Base-by-base conservation (phyloP, 2,888 invertebrate genomes). In the Phorcus lineatus region DNA sequence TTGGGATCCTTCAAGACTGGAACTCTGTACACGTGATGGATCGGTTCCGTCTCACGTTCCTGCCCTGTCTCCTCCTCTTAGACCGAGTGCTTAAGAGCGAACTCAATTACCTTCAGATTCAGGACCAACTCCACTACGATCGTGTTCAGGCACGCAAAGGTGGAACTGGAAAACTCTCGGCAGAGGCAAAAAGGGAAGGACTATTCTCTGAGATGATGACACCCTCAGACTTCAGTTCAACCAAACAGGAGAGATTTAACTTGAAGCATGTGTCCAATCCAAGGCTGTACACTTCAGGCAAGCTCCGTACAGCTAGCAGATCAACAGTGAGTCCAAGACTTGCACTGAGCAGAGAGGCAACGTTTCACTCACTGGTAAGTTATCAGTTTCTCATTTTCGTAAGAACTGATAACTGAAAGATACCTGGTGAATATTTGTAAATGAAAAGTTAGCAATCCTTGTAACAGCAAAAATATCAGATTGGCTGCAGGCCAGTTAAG, bases 71-170 rank as follows among this genome's bases (percentile, higher is more conserved):
- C 17, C 84, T 88, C n/a, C 80, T 88, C 16, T 79, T 92, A 19
- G 91, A 91, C 76, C 86, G 88, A 70, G 90, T 89, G 13, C 62
- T 86, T 9, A 86, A 87, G 36, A 91, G 90, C 82, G 91, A 91
- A 78, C 40, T 89, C n/a, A 89, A 87, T 28, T 85, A 83, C 19
- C 79, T 90, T 17, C 82, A 86, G 62, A 62, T 80, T 1, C 82
- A 87, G 52, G 91, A 90, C 83, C 90, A 91, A n/a, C 80, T 91
- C 11, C 87, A 90, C 0, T 89, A 89, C 84, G 86, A 88, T 57
- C 82, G 91, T n/a, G 80, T 85, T 9, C 87, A 88, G 81, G 82
- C 88, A 24, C 84, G 89, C 17, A 85, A 89, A 75, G 92, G 91
- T 24, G 89, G 90, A 4, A 28, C 79, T 17, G 36, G 40, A 19